phyloP scores from a whole-genome alignment of 2,797 vertebrate genomes.

The Lacerta viridis region DNA sequence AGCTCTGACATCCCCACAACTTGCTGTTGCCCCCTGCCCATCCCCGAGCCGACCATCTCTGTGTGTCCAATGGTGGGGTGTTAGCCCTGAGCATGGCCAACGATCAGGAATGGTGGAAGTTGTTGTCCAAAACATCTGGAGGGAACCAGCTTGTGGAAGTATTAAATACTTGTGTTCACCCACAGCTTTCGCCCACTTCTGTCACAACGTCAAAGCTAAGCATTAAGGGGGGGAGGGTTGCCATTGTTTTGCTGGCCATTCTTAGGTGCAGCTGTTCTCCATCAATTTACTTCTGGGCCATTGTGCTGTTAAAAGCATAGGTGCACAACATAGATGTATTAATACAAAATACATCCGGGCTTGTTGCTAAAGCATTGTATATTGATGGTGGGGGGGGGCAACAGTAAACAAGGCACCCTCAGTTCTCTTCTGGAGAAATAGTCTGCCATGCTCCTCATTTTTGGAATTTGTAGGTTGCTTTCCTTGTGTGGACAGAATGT shows the following conservation, averaged over 20 bases:
- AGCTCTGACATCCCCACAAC: no score
- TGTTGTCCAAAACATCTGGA: no score
- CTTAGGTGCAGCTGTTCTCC: neutral
- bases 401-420: neutral
- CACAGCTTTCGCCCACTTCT: constrained; percentile 50
- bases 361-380: neutral
- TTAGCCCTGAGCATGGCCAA: no score
- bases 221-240: neutral
- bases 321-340: no score
- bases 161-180: constrained; percentile 49
- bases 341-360: neutral
- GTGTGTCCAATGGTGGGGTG: no score
- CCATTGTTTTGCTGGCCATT: neutral
- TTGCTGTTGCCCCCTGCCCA: no score
- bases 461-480: neutral
- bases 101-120: no score
- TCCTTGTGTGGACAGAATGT: neutral
- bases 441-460: neutral
- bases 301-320: neutral
- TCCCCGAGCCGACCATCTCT: no score
- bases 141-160: no score
- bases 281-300: neutral
- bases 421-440: neutral
- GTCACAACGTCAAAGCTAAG: constrained; percentile 44
- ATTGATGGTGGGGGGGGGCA: neutral